phyloP scores from a whole-genome alignment of 2,888 invertebrate species.

The Mythimna loreyi region DNA sequence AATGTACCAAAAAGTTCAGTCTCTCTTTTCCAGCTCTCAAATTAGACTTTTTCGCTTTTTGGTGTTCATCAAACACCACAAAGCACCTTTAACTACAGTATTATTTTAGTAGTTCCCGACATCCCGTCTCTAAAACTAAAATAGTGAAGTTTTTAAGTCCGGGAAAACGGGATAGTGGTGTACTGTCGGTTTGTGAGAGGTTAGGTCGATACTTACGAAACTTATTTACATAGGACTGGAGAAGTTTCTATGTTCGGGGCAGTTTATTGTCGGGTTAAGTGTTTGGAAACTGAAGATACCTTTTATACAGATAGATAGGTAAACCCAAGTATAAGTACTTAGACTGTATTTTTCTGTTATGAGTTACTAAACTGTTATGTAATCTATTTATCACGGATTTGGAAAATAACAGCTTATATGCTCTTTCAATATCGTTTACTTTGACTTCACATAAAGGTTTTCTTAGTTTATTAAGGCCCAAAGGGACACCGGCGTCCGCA shows the following conservation, averaged over 20 bases:
- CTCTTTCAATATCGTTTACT: neutral
- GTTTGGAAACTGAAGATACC: conserved; percentile 13
- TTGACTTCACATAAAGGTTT: neutral
- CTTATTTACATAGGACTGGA: conserved; percentile 44
- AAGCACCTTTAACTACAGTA: neutral
- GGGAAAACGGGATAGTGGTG: neutral
- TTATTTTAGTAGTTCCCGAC: neutral
- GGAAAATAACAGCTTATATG: neutral
- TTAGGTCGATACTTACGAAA: conserved; percentile 18
- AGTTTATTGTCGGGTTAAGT: conserved; percentile 20
- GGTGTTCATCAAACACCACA: conserved; percentile 12
- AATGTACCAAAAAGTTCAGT: neutral
- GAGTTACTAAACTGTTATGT: neutral
- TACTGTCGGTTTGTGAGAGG: neutral
- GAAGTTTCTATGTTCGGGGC: conserved; percentile 29
- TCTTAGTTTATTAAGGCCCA: no score
- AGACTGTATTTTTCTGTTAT: neutral
- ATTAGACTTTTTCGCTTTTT: conserved; percentile 1
- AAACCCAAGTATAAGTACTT: neutral
- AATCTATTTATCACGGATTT: neutral
- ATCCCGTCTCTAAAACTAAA: conserved; percentile 2
- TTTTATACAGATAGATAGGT: neutral
- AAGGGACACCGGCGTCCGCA: no score
- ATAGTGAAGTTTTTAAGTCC: conserved; percentile 8
- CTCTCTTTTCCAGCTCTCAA: neutral